Percentiles rank a stretch among this genome's conserved stretches.
Evolutionary conservation across 2,888 invertebrate species (phyloP).

Genomic region (Cepaea hortensis): DNA sequence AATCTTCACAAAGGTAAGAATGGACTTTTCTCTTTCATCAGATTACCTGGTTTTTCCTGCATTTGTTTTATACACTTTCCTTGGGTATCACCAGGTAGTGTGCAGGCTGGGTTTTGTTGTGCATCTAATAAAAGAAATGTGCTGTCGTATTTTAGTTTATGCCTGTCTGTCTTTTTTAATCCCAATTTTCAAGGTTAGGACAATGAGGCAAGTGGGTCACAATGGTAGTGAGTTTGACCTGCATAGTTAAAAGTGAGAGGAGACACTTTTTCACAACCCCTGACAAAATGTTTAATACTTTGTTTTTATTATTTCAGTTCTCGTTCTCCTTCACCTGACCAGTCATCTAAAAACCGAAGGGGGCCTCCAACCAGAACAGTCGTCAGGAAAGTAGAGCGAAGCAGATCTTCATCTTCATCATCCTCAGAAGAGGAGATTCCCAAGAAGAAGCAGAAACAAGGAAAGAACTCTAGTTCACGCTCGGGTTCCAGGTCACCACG

Average conservation of each 20-base stretch:
- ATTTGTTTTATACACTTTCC: not conserved
- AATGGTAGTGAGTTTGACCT: too few relatives aligned
- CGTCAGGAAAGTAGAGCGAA: constrained; percentile 13
- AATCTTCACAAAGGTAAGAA: constrained; percentile 54
- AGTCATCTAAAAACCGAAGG: constrained; percentile 33
- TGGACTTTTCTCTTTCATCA: not conserved
- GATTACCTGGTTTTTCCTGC: not conserved
- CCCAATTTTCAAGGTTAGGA: too few relatives aligned
- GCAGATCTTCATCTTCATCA: constrained; percentile 47
- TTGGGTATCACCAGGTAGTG: too few relatives aligned
- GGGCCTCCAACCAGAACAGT: constrained; percentile 31
- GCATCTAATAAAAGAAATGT: too few relatives aligned
- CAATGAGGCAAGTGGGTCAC: too few relatives aligned
- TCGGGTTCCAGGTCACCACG: constrained; percentile 46
- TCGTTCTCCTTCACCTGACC: constrained; percentile 41
- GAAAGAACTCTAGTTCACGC: constrained; percentile 43
- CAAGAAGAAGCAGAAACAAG: constrained; percentile 32
- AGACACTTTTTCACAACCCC: not conserved
- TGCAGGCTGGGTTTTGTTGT: not conserved
- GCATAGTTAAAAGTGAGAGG: too few relatives aligned
- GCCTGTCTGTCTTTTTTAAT: too few relatives aligned
- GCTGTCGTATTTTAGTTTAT: too few relatives aligned
- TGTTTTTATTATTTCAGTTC: constrained; percentile 33
- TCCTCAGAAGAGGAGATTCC: constrained; percentile 38
- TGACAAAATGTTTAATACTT: not conserved